A percentile compares a stretch with the other conserved stretches of the same genome.
Conservation (phyloP, 1,140 invertebrate species). For the Listronotus oregonensis region DNA sequence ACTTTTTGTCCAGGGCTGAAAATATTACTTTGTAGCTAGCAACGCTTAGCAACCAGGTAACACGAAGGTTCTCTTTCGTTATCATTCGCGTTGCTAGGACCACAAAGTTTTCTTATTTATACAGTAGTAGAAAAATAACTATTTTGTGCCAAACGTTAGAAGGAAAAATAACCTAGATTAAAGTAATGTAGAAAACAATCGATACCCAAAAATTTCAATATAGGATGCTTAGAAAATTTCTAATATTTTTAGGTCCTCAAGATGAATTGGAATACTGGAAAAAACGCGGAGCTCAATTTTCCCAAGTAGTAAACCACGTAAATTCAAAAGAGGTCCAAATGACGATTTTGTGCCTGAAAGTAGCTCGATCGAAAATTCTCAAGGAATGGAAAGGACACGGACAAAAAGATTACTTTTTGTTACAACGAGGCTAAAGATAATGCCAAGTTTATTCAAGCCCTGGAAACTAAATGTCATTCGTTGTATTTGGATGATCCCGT, state of each 20-base stretch:
- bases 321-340: conserved; percentile 74
- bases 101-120: too few species aligned
- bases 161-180: too few species aligned
- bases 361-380: conserved; percentile 81
- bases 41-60: too few species aligned
- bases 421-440: conserved; percentile 96
- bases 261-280: conserved; percentile 98
- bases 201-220: too few species aligned
- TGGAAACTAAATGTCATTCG: conserved; percentile 94
- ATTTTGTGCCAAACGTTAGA: too few species aligned
- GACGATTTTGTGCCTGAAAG: conserved; percentile 77
- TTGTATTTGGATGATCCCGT: conserved; percentile 91
- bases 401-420: conserved; percentile 86
- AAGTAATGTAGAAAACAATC: too few species aligned
- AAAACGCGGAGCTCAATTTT: conserved; percentile 88
- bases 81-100: too few species aligned
- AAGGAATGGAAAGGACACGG: conserved; percentile 85
- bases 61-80: too few species aligned
- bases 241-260: conserved; percentile 69
- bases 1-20: too few species aligned
- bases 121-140: too few species aligned
- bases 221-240: too few species aligned
- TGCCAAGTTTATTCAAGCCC: conserved; percentile 91
- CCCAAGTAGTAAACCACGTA: conserved; percentile 83
- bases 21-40: too few species aligned